Evolutionary conservation across 2,113 vertebrate species (phyloP).

Genomic region (Heterocephalus glaber): DNA sequence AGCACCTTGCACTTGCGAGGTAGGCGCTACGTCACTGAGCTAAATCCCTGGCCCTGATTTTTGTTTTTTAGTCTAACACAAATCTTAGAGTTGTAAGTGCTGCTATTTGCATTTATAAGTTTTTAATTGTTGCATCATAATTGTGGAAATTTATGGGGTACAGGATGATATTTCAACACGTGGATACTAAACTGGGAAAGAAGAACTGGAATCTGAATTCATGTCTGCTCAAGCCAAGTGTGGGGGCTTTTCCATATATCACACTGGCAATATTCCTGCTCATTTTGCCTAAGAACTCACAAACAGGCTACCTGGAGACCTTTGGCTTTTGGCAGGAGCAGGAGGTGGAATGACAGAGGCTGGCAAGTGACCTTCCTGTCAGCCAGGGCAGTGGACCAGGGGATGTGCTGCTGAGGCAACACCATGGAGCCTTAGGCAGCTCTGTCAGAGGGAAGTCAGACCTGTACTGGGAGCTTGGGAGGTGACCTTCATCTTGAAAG

Average conservation of each 20-base stretch:
- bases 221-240: not conserved
- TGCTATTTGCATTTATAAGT: not conserved
- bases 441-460: not conserved
- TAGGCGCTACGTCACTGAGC: no score
- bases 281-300: not conserved
- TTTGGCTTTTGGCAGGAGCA: no score
- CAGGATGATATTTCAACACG: not conserved
- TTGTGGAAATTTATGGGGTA: not conserved
- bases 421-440: not conserved
- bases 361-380: not conserved
- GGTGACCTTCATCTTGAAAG: not conserved
- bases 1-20: no score
- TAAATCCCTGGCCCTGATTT: not conserved
- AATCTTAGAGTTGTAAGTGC: not conserved
- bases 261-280: not conserved
- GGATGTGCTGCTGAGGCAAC: accelerated
- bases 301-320: not conserved
- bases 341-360: no score
- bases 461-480: not conserved
- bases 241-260: not conserved
- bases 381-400: accelerated
- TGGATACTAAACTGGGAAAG: not conserved
- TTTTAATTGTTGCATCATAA: not conserved
- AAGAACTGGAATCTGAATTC: not conserved
- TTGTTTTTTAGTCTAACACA: not conserved